These are phyloP conservation scores for Indicator maculatus DNA, from an alignment of 2,113 vertebrate species.

Conservation along the genomic window DNA sequence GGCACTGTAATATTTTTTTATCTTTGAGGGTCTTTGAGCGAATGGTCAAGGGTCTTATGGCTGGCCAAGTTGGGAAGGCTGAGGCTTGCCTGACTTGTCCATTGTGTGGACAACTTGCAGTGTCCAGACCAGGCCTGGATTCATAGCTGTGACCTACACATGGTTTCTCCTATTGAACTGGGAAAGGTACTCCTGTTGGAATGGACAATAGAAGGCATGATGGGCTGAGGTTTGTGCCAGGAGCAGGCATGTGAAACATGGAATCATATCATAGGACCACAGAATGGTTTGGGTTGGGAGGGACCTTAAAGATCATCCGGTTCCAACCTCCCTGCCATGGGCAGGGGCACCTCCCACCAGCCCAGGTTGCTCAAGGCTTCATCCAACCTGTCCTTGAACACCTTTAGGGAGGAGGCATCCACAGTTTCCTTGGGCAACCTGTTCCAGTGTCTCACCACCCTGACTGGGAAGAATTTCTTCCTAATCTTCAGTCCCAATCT, in stretches of 20 bases:
- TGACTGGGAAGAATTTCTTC: too few species aligned
- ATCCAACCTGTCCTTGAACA: too few species aligned
- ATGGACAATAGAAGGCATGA: rapidly evolving
- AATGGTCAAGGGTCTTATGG: background rate
- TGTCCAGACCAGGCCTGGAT: background rate
- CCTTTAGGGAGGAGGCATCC: too few species aligned
- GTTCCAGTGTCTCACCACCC: too few species aligned
- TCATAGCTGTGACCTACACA: background rate
- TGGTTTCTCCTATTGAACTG: background rate
- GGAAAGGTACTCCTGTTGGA: background rate
- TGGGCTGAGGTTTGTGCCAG: background rate
- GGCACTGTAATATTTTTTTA: rapidly evolving
- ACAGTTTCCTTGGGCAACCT: too few species aligned
- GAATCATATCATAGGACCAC: too few species aligned
- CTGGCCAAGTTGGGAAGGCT: background rate
- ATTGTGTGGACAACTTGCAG: background rate
- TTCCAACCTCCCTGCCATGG: too few species aligned
- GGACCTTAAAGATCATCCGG: too few species aligned
- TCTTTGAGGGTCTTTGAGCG: rapidly evolving
- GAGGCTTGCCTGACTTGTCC: background rate
- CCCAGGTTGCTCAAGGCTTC: too few species aligned
- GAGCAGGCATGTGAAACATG: rapidly evolving
- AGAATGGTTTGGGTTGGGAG: too few species aligned
- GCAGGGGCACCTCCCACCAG: too few species aligned
- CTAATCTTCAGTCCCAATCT: too few species aligned